Percentiles rank a stretch among this genome's conserved stretches.
phyloP scores from a whole-genome alignment of 2,888 invertebrate species.

The Melanostoma scalare region DNA sequence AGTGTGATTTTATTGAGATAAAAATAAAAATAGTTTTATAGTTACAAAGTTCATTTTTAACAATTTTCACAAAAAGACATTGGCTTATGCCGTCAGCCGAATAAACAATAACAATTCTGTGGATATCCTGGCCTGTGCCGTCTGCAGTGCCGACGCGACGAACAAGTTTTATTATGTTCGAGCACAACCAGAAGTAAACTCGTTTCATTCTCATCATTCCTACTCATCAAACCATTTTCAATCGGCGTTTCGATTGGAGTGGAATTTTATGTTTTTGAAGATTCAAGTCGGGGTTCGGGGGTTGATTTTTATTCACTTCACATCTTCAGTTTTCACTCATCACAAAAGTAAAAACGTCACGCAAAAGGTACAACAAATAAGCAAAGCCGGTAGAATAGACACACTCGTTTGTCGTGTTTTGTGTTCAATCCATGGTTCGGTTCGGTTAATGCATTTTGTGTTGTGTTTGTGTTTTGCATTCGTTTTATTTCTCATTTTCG shows the following conservation, averaged over 20 bases:
- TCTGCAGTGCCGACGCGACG: background rate
- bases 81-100: too few species aligned
- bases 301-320: conserved; percentile 12
- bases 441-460: conserved; percentile 23
- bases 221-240: background rate
- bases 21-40: too few species aligned
- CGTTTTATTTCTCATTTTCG: conserved; percentile 10
- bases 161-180: conserved; percentile 61
- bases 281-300: background rate
- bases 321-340: background rate
- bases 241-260: too few species aligned
- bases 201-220: conserved; percentile 23
- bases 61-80: too few species aligned
- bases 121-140: too few species aligned
- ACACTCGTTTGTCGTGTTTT: background rate
- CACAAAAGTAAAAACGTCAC: background rate
- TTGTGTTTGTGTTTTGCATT: conserved; percentile 54
- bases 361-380: background rate
- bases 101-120: too few species aligned
- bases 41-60: too few species aligned
- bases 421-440: background rate
- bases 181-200: conserved; percentile 10
- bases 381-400: conserved; percentile 17
- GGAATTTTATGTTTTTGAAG: too few species aligned
- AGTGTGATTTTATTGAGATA: too few species aligned